phyloP scores from a whole-genome alignment of 2,888 invertebrate genomes.

The Rhamnusium bicolor region DNA sequence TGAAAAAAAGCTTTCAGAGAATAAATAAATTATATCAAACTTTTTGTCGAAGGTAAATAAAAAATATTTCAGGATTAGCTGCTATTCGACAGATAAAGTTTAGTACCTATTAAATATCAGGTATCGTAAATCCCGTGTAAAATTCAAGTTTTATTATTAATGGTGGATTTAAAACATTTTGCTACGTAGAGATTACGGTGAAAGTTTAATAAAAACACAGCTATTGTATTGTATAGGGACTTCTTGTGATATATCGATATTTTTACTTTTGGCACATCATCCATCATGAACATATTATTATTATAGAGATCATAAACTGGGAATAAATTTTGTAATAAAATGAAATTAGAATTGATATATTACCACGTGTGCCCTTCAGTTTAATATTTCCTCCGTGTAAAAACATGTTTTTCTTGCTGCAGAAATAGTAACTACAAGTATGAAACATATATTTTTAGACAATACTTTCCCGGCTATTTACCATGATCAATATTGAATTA shows the following conservation, averaged over 20 bases:
- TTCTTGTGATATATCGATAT: not conserved
- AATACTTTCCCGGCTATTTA: no score
- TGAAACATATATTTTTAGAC: no score
- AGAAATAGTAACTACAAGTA: no score
- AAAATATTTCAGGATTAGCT: not conserved
- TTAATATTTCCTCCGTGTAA: no score
- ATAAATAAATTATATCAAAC: not conserved
- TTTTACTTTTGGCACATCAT: not conserved
- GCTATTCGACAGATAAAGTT: not conserved
- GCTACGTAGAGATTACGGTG: not conserved
- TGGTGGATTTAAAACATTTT: not conserved
- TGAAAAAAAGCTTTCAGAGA: no score
- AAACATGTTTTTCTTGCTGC: no score
- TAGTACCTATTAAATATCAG: not conserved
- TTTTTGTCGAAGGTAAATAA: not conserved
- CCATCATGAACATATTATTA: no score
- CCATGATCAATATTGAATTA: no score
- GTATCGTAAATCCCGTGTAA: not conserved
- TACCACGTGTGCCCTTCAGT: no score
- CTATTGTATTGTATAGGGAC: not conserved
- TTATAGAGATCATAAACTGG: no score
- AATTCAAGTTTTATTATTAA: not conserved
- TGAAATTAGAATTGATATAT: no score
- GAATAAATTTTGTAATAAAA: no score
- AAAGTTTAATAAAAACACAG: not conserved